Evolutionary conservation across 2,113 vertebrate genomes (phyloP).

Genomic region (Heterotilapia buettikoferi): DNA sequence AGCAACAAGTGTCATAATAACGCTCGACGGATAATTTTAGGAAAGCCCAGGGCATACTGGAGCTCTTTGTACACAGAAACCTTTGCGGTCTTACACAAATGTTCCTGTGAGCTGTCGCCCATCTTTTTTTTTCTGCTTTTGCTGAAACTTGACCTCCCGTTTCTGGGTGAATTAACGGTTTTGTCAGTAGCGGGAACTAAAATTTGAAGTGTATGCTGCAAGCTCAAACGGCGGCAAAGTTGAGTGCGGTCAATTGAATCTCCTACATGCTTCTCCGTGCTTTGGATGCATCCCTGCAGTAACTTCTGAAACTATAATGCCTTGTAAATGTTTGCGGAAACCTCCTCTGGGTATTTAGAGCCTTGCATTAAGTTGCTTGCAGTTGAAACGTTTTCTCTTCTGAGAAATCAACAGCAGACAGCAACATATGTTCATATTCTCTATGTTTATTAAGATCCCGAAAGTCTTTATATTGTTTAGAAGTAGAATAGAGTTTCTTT

Average conservation of each 20-base stretch:
- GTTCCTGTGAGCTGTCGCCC: constrained; percentile 11
- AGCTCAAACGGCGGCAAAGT: constrained; percentile 52
- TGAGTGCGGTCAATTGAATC: constrained; percentile 63
- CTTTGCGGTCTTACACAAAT: constrained; percentile 20
- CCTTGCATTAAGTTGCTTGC: neutral
- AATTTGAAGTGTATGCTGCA: constrained; percentile 49
- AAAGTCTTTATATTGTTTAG: neutral
- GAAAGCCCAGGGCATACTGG: neutral
- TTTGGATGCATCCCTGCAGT: constrained; percentile 3
- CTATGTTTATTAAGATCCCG: neutral
- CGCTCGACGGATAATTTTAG: neutral
- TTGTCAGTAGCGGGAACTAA: constrained; percentile 62
- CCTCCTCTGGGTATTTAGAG: neutral
- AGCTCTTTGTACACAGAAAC: neutral
- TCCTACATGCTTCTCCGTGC: constrained; percentile 31
- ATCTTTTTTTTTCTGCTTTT: neutral
- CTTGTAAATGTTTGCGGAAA: constrained; percentile 19
- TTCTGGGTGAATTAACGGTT: constrained; percentile 68
- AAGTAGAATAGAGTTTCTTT: neutral
- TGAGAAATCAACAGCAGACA: neutral
- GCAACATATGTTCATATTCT: neutral
- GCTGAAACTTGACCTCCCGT: constrained; percentile 60
- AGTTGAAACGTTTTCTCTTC: neutral
- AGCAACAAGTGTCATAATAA: constrained; percentile 35
- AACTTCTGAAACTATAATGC: neutral